Conservation (phyloP, 1,140 invertebrate genomes). For the Oryctes rhinoceros region DNA sequence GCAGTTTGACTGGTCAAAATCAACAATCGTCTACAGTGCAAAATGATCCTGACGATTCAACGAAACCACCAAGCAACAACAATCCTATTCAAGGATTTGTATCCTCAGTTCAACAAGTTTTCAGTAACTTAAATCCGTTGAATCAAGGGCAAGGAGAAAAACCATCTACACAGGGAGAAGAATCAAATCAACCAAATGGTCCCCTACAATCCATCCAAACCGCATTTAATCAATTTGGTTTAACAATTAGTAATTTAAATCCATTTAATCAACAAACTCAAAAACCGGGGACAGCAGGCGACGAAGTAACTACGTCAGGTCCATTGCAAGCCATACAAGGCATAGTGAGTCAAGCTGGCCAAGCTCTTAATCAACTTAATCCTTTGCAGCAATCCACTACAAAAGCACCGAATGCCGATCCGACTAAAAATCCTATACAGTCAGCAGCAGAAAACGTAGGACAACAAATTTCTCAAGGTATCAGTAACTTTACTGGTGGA, state of each 20-base stretch:
- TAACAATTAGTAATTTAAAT: conserved; percentile 43
- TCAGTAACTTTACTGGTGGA: neutral
- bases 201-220: conserved; percentile 43
- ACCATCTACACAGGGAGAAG: conserved; percentile 36
- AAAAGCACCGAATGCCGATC: conserved; percentile 15
- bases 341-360: conserved; percentile 26
- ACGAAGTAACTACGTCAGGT: neutral
- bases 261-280: conserved; percentile 40
- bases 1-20: conserved; percentile 22
- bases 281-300: conserved; percentile 13
- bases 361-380: conserved; percentile 44
- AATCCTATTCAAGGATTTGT: conserved; percentile 41
- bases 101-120: neutral
- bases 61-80: conserved; percentile 29
- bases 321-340: conserved; percentile 40
- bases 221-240: conserved; percentile 37
- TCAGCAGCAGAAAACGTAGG: conserved; percentile 23
- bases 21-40: conserved; percentile 8
- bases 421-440: conserved; percentile 39
- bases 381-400: conserved; percentile 41
- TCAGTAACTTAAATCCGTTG: neutral
- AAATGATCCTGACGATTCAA: neutral
- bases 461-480: conserved; percentile 23
- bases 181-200: neutral
- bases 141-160: conserved; percentile 30